Conservation (phyloP, 2,888 invertebrate species). For the Epinotia nisella region DNA sequence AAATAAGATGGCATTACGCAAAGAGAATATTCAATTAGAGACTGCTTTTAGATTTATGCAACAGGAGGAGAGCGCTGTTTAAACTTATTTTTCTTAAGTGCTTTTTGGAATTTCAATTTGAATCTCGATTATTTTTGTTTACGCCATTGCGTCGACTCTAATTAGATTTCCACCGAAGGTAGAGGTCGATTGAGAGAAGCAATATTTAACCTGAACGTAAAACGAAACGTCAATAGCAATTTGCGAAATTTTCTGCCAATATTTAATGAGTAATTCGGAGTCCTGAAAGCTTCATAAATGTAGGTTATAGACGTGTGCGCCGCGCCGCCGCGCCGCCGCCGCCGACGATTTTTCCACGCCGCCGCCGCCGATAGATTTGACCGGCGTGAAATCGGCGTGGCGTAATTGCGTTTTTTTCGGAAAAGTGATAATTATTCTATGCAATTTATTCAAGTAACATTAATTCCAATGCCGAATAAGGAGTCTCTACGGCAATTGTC, state of each 20-base stretch:
- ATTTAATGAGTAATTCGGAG: slow-evolving; percentile 41
- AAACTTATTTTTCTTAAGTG: slow-evolving; percentile 61
- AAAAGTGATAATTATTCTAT: too few relatives aligned
- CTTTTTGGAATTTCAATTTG: slow-evolving; percentile 52
- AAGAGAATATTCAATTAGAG: slow-evolving; percentile 83
- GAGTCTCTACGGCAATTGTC: too few relatives aligned
- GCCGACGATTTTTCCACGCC: too few relatives aligned
- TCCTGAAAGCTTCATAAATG: slow-evolving; percentile 36
- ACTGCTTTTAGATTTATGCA: slow-evolving; percentile 75
- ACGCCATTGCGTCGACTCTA: slow-evolving; percentile 45
- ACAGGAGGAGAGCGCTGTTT: slow-evolving; percentile 59
- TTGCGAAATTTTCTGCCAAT: slow-evolving; percentile 38
- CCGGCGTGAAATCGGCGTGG: too few relatives aligned
- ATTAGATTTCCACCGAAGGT: slow-evolving; percentile 30
- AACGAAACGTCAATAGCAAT: slow-evolving; percentile 40
- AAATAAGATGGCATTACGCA: slow-evolving; percentile 79
- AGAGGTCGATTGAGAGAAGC: slow-evolving; percentile 40
- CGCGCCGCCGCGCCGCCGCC: too few relatives aligned
- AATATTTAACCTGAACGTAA: slow-evolving; percentile 42
- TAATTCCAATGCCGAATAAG: too few relatives aligned
- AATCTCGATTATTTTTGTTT: slow-evolving; percentile 53
- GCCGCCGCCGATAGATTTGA: too few relatives aligned
- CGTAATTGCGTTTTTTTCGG: too few relatives aligned
- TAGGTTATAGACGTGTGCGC: too few relatives aligned
- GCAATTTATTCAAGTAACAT: too few relatives aligned